These are phyloP conservation scores for Hypsibius dujardini DNA, from an alignment of 1,140 invertebrate species.

Conservation along the genomic window DNA sequence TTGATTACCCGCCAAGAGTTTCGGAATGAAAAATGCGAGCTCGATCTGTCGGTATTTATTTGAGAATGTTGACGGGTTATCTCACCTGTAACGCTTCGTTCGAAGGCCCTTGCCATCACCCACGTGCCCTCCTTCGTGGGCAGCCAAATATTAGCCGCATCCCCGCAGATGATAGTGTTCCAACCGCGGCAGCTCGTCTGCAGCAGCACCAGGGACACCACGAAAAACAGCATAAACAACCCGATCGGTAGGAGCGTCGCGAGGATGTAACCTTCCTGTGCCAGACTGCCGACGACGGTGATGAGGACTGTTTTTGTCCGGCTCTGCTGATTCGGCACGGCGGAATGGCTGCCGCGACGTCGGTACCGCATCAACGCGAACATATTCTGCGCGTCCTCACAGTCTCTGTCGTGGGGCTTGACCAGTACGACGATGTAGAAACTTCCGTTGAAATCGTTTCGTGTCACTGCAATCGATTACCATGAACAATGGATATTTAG, in stretches of 20 bases:
- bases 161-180: background rate
- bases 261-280: background rate
- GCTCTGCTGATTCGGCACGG: conserved; percentile 26
- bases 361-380: background rate
- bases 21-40: background rate
- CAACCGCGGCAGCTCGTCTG: background rate
- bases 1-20: background rate
- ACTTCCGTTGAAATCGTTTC: background rate
- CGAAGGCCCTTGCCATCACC: background rate
- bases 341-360: conserved; percentile 29
- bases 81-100: background rate
- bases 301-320: conserved; percentile 40
- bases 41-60: background rate
- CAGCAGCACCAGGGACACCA: conserved; percentile 17
- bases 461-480: too few species aligned
- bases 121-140: conserved; percentile 30
- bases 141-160: background rate
- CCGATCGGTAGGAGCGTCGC: conserved; percentile 1
- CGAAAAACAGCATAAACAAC: conserved; percentile 13
- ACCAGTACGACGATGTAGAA: conserved; percentile 12
- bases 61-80: too few species aligned
- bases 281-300: conserved; percentile 26
- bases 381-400: background rate
- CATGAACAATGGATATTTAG: too few species aligned
- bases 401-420: background rate